Conservation (phyloP, 1,140 invertebrate genomes). For the Sycophila sp. region DNA sequence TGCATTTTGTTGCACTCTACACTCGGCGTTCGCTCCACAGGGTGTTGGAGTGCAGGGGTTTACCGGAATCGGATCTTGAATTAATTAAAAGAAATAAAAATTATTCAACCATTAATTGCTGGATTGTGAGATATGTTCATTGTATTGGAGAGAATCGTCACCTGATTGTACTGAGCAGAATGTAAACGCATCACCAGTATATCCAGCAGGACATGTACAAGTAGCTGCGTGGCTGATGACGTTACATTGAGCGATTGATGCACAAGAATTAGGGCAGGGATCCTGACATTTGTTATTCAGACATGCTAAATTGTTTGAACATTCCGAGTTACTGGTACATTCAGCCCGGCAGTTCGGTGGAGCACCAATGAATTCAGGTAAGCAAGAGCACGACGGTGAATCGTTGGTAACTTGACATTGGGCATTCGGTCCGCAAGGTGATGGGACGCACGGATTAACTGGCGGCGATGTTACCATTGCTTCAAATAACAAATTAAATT, state of each 20-base stretch:
- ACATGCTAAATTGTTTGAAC: conserved; percentile 60
- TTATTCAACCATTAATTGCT: background rate
- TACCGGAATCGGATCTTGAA: conserved; percentile 15
- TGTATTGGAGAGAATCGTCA: conserved; percentile 37
- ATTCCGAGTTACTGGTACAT: conserved; percentile 66
- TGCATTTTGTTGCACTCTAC: conserved; percentile 73
- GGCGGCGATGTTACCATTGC: conserved; percentile 38
- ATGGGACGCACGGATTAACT: conserved; percentile 60
- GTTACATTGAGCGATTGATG: conserved; percentile 72
- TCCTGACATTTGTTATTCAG: conserved; percentile 64
- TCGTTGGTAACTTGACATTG: conserved; percentile 61
- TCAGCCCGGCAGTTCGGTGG: conserved; percentile 67
- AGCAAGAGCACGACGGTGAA: conserved; percentile 64
- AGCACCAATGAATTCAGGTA: conserved; percentile 66
- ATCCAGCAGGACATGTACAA: conserved; percentile 73
- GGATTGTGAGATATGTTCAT: background rate
- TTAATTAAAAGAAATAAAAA: background rate
- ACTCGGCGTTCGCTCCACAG: conserved; percentile 84
- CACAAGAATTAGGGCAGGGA: conserved; percentile 68
- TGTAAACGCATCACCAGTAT: conserved; percentile 76
- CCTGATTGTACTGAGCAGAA: conserved; percentile 52
- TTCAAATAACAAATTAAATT: conserved; percentile 26
- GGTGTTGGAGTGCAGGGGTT: conserved; percentile 80
- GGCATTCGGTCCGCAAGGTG: conserved; percentile 67
- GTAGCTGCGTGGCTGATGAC: conserved; percentile 73